phyloP scores from a whole-genome alignment of 2,113 vertebrate species.

The Halcyon malimbica region DNA sequence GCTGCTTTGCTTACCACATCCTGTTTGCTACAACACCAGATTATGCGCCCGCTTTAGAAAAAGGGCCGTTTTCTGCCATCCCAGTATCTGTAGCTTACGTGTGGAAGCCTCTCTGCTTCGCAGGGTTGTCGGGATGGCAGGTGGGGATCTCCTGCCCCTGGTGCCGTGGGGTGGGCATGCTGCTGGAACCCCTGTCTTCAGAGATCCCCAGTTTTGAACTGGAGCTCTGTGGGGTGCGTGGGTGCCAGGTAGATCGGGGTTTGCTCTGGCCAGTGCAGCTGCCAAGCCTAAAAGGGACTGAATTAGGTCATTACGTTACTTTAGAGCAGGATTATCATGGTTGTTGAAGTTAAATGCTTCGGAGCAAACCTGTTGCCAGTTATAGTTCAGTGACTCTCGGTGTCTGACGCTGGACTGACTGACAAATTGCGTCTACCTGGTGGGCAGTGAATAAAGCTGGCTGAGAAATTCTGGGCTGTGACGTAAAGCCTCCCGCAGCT shows the following conservation, averaged over 20 bases:
- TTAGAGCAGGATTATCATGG: neutral
- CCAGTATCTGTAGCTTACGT: fast-evolving
- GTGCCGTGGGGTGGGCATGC: neutral
- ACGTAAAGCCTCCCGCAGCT: neutral
- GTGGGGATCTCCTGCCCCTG: neutral
- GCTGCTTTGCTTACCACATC: slow-evolving; percentile 55
- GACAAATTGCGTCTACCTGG: fast-evolving
- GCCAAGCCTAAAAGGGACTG: neutral
- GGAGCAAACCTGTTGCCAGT: neutral
- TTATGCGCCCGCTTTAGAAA: neutral
- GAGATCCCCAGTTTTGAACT: neutral
- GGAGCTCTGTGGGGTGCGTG: fast-evolving
- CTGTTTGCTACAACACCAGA: slow-evolving; percentile 56
- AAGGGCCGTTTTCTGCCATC: neutral
- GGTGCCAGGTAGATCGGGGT: neutral
- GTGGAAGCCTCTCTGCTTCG: neutral
- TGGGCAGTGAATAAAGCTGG: neutral
- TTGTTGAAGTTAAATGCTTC: neutral
- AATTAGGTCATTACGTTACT: neutral
- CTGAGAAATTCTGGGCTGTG: neutral
- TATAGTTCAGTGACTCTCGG: neutral
- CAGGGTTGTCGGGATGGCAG: fast-evolving
- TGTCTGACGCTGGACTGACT: neutral
- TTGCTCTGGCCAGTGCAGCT: neutral
- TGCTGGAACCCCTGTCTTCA: neutral